Evolutionary conservation across 1,140 invertebrate species (phyloP).

Genomic region (Nasonia giraulti): DNA sequence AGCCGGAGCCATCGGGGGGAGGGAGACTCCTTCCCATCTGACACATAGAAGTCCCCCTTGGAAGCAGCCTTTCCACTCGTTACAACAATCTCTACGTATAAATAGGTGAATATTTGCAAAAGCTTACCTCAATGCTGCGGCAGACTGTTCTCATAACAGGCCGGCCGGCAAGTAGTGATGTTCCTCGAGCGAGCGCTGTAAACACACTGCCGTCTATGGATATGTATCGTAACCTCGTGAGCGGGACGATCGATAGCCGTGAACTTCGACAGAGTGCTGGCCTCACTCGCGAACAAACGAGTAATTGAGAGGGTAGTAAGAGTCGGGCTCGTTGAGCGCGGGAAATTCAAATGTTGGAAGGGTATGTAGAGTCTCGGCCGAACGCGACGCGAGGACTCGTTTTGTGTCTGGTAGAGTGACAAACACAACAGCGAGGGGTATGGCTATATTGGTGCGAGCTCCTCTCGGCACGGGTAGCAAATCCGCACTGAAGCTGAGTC

Average conservation of each 20-base stretch:
- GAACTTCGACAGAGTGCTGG: background rate
- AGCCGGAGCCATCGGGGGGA: background rate
- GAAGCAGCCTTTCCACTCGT: too few relatives aligned
- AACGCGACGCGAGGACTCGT: background rate
- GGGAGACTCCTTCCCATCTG: background rate
- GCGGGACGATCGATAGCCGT: background rate
- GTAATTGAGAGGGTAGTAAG: too few relatives aligned
- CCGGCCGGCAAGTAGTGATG: slow-evolving; percentile 40
- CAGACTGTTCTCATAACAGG: slow-evolving; percentile 48
- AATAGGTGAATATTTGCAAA: background rate
- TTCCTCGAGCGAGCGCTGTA: background rate
- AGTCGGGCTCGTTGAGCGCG: background rate
- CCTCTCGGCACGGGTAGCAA: slow-evolving; percentile 8
- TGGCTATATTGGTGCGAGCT: background rate
- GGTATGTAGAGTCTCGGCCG: too few relatives aligned
- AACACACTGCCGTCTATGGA: background rate
- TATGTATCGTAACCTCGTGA: background rate
- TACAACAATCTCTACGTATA: too few relatives aligned
- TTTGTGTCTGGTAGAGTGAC: background rate
- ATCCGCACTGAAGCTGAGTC: slow-evolving; percentile 47
- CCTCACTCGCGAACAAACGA: background rate
- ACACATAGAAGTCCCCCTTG: background rate
- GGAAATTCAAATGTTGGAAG: background rate
- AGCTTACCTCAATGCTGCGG: background rate
- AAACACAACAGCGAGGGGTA: background rate